A percentile compares a stretch with the other conserved stretches of the same genome.
Conservation (phyloP, 1,140 invertebrate species). For the Drosophila sucinea region DNA sequence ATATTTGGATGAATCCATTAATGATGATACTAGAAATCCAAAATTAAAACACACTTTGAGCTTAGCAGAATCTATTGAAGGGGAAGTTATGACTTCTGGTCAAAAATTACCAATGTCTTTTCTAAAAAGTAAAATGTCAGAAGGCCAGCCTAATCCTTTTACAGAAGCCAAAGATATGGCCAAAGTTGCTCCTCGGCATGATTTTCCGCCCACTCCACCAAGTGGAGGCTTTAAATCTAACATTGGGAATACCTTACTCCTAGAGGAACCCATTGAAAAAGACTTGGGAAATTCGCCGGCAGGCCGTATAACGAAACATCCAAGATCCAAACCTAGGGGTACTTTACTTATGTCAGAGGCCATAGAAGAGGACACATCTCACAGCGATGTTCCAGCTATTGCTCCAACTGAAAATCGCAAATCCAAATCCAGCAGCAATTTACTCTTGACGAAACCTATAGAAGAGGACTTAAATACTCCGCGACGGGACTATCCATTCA, state of each 20-base stretch:
- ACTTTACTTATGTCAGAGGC: slow-evolving; percentile 14
- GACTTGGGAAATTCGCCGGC: neutral
- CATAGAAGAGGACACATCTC: neutral
- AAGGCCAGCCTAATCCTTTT: too few species aligned
- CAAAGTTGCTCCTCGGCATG: neutral
- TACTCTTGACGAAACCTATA: slow-evolving; percentile 11
- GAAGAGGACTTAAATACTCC: neutral
- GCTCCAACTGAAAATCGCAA: too few species aligned
- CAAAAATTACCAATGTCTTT: neutral
- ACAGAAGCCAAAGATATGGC: slow-evolving; percentile 20
- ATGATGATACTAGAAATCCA: slow-evolving; percentile 4
- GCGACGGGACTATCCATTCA: neutral
- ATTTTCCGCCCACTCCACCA: neutral
- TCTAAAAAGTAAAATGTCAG: too few species aligned
- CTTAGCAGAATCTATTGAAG: slow-evolving; percentile 9
- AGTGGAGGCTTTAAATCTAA: neutral
- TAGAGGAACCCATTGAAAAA: slow-evolving; percentile 4
- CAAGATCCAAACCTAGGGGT: neutral
- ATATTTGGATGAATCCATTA: slow-evolving; percentile 20
- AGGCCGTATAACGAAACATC: neutral
- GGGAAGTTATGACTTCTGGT: neutral
- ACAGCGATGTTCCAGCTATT: neutral
- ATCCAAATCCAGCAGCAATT: neutral
- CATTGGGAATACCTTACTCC: neutral
- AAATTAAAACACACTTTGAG: too few species aligned